A percentile compares a stretch with the other conserved stretches of the same genome.
Evolutionary conservation across 1,140 invertebrate genomes (phyloP).

Genomic region (Cepaea nemoralis): DNA sequence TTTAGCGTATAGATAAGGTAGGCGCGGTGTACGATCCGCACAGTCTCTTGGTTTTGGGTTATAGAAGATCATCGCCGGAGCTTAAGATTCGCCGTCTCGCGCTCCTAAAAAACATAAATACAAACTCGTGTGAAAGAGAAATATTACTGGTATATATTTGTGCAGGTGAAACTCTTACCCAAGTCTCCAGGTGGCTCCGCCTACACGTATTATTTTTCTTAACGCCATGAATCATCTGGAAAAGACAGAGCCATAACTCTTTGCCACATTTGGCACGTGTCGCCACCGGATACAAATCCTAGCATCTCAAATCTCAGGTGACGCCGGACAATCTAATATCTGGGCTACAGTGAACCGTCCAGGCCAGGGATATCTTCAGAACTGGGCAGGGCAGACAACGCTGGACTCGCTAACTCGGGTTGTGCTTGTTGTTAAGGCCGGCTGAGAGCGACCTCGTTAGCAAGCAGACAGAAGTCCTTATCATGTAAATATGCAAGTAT

Average conservation of each 20-base stretch:
- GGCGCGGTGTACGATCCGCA: no score
- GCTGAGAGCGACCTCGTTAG: no score
- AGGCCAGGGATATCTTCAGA: neutral
- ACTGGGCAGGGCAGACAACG: neutral
- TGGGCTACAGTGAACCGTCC: neutral
- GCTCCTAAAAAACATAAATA: no score
- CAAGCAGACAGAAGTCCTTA: no score
- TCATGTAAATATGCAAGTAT: no score
- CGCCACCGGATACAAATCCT: conserved; percentile 19
- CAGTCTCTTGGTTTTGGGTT: no score
- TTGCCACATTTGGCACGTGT: conserved; percentile 13
- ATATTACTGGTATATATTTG: neutral
- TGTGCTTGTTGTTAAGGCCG: no score
- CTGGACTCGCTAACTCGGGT: neutral
- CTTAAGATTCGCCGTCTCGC: no score
- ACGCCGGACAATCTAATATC: neutral
- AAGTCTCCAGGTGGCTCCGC: neutral
- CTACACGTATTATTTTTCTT: neutral
- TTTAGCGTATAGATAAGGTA: no score
- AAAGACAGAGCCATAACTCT: conserved; percentile 5
- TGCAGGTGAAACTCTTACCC: neutral
- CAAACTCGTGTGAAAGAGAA: no score
- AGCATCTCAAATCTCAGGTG: conserved; percentile 9
- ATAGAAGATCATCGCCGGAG: no score
- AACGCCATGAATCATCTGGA: neutral